Evolutionary conservation across 2,113 vertebrate genomes (phyloP), one percentile per base, ranked within the genome.

Genomic region (Atherinomorus stipes): DNA sequence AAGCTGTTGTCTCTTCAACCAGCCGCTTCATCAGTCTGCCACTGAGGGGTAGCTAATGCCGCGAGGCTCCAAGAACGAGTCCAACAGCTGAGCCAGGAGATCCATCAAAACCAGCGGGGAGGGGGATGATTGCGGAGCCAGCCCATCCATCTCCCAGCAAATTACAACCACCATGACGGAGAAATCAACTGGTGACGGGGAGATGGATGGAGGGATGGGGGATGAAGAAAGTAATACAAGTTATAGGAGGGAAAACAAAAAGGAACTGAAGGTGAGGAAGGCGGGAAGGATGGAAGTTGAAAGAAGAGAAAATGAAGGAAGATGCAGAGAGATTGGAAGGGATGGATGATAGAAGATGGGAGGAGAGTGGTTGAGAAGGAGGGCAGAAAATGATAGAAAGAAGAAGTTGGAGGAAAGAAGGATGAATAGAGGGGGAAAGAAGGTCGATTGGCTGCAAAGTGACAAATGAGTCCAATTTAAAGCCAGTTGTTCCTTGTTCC

Each of bases 71-170:
- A n/a, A 64, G 52, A 75, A 84, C 4, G 59, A 78, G 58, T 70
- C 71, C 21, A 18, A 59, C 8, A 10, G 57, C 51, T n/a, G 52
- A 76, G 70, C 53, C 2, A 19, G 52, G 70, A 82, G 73, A 85
- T 69, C 85, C 87, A 85, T 85, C 85, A 79, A 19, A 47, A 26
- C 16, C 74, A 66, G 68, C 44, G 1, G 74, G 64, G 67, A 21
- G 23, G 57, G 52, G 71, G 40, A n/a, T 16, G 76, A 80, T 54
- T 84, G 72, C 72, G 25, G 72, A 22, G 22, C 50, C 0, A 6
- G 9, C 4, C 31, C 83, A 89, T 89, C 79, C 74, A 54, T 85
- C 84, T 77, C 51, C 11, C 49, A 57, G 59, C 42, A 71, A 83
- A 80, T 81, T 83, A 86, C 76, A 81, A 71, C 74, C 61, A 59